phyloP scores from a whole-genome alignment of 92 coral and sea anemone species.

The Diadumene lineata region DNA sequence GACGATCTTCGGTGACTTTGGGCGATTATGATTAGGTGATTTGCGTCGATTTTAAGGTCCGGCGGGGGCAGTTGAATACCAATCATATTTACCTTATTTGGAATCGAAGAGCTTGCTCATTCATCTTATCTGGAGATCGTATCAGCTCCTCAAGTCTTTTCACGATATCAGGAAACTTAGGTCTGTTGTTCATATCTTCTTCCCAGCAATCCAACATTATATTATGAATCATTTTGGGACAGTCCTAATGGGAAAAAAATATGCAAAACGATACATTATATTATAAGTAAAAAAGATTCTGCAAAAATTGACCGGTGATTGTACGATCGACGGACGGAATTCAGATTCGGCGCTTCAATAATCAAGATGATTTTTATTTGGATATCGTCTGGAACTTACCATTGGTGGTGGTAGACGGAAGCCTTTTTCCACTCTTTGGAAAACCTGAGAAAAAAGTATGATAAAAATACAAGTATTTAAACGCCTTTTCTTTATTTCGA shows the following conservation, averaged over 20 bases:
- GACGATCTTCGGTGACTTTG: not conserved
- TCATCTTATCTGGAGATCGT: conserved; percentile 81
- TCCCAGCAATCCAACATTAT: conserved; percentile 92
- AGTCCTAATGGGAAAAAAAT: conserved; percentile 19
- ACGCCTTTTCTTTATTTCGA: too few species aligned
- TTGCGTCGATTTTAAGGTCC: not conserved
- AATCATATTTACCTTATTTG: not conserved
- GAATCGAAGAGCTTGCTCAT: conserved; percentile 21
- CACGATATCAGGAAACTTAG: conserved; percentile 67
- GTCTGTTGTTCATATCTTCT: conserved; percentile 68
- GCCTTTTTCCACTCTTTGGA: conserved; percentile 56
- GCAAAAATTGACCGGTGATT: not conserved
- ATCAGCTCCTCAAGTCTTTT: conserved; percentile 70
- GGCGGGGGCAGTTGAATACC: not conserved
- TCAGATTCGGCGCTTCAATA: too few species aligned
- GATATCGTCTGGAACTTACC: conserved; percentile 26
- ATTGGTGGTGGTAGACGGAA: conserved; percentile 67
- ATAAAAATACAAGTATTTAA: not conserved
- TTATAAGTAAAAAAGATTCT: not conserved
- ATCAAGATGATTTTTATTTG: not conserved
- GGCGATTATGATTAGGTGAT: not conserved
- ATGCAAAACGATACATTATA: not conserved
- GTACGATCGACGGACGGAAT: too few species aligned
- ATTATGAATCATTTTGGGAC: conserved; percentile 77
- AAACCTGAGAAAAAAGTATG: conserved; percentile 37